phyloP scores from a whole-genome alignment of 2,797 vertebrate species.

The Enteromius unitaeniatus region DNA sequence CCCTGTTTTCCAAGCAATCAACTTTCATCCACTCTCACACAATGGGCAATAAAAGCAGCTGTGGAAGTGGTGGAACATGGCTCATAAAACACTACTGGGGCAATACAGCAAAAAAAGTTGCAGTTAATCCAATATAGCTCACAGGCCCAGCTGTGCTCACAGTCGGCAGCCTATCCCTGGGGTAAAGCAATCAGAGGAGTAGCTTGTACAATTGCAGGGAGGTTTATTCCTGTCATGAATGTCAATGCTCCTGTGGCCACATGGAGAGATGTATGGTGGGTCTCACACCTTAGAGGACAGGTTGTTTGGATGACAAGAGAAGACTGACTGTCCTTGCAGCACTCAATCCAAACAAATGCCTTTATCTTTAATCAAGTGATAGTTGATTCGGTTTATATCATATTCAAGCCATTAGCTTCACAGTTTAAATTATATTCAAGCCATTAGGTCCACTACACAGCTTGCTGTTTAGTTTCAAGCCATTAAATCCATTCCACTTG shows the following conservation, averaged over 20 bases:
- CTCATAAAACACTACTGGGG: slow-evolving; percentile 45
- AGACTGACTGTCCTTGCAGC: background rate
- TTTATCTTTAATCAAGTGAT: background rate
- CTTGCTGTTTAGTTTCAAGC: background rate
- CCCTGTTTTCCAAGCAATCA: slow-evolving; percentile 25
- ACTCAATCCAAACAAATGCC: slow-evolving; percentile 25
- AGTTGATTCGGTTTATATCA: slow-evolving; percentile 9
- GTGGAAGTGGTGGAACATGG: slow-evolving; percentile 32
- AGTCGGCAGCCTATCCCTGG: slow-evolving; percentile 37
- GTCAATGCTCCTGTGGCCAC: slow-evolving; percentile 26
- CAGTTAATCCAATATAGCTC: slow-evolving; percentile 23
- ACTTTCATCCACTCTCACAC: slow-evolving; percentile 46
- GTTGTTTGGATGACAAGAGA: slow-evolving; percentile 33
- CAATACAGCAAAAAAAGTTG: slow-evolving; percentile 47
- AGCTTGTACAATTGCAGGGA: slow-evolving; percentile 24
- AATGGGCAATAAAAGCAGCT: slow-evolving; percentile 51
- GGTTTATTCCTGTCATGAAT: slow-evolving; percentile 46
- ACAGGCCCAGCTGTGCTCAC: slow-evolving; percentile 44
- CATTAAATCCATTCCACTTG: slow-evolving; percentile 6
- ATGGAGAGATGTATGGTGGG: slow-evolving; percentile 31
- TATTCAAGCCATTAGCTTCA: slow-evolving; percentile 13
- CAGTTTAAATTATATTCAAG: slow-evolving; percentile 15
- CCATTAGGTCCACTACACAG: slow-evolving; percentile 15
- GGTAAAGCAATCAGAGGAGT: slow-evolving; percentile 46
- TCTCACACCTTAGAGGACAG: slow-evolving; percentile 13